Evolutionary conservation across 2,888 invertebrate species (phyloP).

Genomic region (Ligdia adustata): DNA sequence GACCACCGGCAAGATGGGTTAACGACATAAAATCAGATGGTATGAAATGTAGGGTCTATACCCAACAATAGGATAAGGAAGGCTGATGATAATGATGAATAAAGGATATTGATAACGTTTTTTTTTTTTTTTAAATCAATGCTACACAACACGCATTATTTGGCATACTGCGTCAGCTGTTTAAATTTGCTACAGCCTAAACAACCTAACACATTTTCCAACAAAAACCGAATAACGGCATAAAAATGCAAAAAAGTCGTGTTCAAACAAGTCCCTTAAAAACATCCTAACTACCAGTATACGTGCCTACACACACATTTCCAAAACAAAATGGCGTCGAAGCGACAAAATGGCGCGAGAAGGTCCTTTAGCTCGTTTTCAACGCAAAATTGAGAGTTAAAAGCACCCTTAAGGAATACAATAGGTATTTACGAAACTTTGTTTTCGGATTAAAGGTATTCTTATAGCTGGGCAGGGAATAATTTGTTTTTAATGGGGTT

Average conservation of each 20-base stretch:
- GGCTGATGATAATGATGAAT: too few species aligned
- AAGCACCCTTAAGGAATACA: slow-evolving; percentile 24
- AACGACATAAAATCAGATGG: too few species aligned
- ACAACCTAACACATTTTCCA: slow-evolving; percentile 7
- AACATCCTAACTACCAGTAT: slow-evolving; percentile 11
- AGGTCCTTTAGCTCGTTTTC: slow-evolving; percentile 11
- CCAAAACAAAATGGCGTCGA: slow-evolving; percentile 7
- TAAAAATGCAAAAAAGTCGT: slow-evolving; percentile 20
- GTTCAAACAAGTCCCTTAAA: slow-evolving; percentile 11
- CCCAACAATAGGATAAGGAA: too few species aligned
- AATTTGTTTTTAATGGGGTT: slow-evolving; percentile 7
- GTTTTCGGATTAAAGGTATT: slow-evolving; percentile 22
- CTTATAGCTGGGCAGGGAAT: slow-evolving; percentile 5
- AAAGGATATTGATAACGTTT: too few species aligned
- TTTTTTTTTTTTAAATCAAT: too few species aligned
- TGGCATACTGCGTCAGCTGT: too few species aligned
- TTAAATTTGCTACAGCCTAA: neutral
- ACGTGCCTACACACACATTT: slow-evolving; percentile 17
- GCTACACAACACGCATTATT: too few species aligned
- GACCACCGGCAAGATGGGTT: too few species aligned
- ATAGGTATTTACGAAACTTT: slow-evolving; percentile 27
- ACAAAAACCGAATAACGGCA: slow-evolving; percentile 2
- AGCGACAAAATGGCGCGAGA: slow-evolving; percentile 6
- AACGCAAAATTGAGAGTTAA: slow-evolving; percentile 17
- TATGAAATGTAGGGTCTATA: too few species aligned